A percentile compares a stretch with the other conserved stretches of the same genome.
Evolutionary conservation across 2,888 invertebrate genomes (phyloP).

Genomic region (Polydesmus complanatus): DNA sequence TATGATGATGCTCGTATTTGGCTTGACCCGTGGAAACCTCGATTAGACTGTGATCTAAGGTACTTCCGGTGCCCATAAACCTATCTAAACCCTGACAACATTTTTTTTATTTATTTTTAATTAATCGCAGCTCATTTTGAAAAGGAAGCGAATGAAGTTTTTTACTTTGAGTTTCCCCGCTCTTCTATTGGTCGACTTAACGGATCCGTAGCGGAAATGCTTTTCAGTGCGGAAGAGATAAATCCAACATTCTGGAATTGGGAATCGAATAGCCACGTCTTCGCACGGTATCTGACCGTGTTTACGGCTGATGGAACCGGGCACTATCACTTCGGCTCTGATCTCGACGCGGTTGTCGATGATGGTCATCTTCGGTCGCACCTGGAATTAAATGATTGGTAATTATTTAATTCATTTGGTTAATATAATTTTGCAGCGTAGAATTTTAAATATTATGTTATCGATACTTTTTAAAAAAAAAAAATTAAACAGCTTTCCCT

Average conservation of each 20-base stretch:
- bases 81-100: constrained; percentile 59
- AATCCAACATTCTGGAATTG: constrained; percentile 99
- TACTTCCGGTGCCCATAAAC: constrained; percentile 79
- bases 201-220: constrained; percentile 93
- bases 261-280: constrained; percentile 89
- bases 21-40: constrained; percentile 94
- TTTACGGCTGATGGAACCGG: constrained; percentile 90
- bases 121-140: not conserved
- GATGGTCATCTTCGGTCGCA: constrained; percentile 24
- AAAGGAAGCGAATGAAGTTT: too few relatives aligned
- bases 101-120: not conserved
- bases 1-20: constrained; percentile 96
- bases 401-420: constrained; percentile 7
- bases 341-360: constrained; percentile 62
- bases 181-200: constrained; percentile 61
- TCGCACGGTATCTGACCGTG: constrained; percentile 93
- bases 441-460: too few relatives aligned
- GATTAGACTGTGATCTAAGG: constrained; percentile 76
- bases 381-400: constrained; percentile 9
- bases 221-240: constrained; percentile 97
- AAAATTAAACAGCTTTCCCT: too few relatives aligned
- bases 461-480: too few relatives aligned
- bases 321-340: constrained; percentile 86
- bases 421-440: too few relatives aligned
- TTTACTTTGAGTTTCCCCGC: constrained; percentile 41